Conservation (phyloP, 2,113 vertebrate species). For the Thryonomys swinderianus region DNA sequence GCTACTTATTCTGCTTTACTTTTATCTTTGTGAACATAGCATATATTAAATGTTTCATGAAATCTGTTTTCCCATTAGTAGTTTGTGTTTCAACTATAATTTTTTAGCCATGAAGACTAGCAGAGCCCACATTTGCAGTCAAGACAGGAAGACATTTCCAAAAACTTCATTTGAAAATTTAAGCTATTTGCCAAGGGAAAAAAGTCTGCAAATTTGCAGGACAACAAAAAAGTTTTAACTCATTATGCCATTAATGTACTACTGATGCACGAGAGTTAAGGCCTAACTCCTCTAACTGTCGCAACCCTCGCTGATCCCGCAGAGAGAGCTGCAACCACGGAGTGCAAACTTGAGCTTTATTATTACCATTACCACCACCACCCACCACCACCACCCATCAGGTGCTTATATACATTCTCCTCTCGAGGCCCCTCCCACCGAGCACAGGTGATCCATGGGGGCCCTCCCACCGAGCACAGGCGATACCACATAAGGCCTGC, state of each 20-base stretch:
- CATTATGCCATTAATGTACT: neutral
- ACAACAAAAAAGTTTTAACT: neutral
- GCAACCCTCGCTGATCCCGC: too few species aligned
- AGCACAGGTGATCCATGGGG: too few species aligned
- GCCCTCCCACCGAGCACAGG: too few species aligned
- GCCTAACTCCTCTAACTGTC: too few species aligned
- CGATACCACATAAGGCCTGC: too few species aligned
- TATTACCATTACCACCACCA: too few species aligned
- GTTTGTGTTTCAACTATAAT: neutral
- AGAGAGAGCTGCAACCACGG: too few species aligned
- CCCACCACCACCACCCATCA: too few species aligned
- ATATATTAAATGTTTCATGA: neutral
- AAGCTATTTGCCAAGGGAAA: slow-evolving; percentile 20
- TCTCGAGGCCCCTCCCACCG: too few species aligned
- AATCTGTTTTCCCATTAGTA: neutral
- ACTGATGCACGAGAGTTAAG: too few species aligned
- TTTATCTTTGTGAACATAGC: neutral
- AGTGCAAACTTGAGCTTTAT: too few species aligned
- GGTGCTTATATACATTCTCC: too few species aligned
- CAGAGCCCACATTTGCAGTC: neutral
- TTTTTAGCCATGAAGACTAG: slow-evolving; percentile 3
- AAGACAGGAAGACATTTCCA: neutral
- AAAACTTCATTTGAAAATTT: slow-evolving; percentile 46
- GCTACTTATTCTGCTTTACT: neutral
- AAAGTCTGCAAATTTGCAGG: neutral